These are phyloP conservation scores for Drosophila barbarae DNA, from an alignment of 2,888 invertebrate genomes.

Conservation along the genomic window DNA sequence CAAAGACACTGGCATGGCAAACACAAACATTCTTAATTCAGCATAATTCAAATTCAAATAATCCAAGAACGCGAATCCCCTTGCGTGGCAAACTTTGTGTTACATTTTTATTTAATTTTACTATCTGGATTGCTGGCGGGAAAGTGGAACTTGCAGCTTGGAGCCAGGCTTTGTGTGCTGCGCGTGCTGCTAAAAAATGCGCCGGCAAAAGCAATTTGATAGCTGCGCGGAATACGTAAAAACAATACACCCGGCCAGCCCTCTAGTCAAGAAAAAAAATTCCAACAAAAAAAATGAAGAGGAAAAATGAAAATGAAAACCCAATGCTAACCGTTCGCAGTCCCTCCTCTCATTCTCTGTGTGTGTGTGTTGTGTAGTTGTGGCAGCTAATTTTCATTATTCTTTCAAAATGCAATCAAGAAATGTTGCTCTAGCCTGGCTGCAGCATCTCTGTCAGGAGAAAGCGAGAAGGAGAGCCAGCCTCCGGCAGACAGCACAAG, in stretches of 20 bases:
- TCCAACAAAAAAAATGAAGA: conserved; percentile 19
- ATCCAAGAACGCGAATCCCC: conserved; percentile 34
- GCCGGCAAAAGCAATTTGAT: conserved; percentile 72
- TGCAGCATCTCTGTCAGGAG: conserved; percentile 29
- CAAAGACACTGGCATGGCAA: conserved; percentile 28
- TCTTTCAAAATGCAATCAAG: conserved; percentile 73
- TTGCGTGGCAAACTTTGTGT: conserved; percentile 61
- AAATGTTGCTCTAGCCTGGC: conserved; percentile 55
- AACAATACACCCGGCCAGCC: conserved; percentile 57
- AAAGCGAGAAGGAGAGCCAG: background rate
- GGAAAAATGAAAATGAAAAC: conserved; percentile 33
- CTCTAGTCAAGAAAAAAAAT: conserved; percentile 22
- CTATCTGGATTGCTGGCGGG: conserved; percentile 58
- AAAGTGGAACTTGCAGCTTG: conserved; percentile 30
- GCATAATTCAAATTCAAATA: conserved; percentile 73
- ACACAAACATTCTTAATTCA: conserved; percentile 70
- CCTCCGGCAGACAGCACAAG: conserved; percentile 12
- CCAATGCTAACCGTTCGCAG: conserved; percentile 36
- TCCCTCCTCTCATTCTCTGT: background rate
- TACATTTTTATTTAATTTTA: conserved; percentile 73
- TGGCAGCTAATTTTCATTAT: conserved; percentile 73
- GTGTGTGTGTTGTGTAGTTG: conserved; percentile 48
- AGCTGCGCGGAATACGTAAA: conserved; percentile 73
- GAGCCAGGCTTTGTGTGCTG: conserved; percentile 54
- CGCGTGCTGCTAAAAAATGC: conserved; percentile 68